Evolutionary conservation across 2,888 invertebrate species (phyloP).

Genomic region (Polydrusus pterygomalis): DNA sequence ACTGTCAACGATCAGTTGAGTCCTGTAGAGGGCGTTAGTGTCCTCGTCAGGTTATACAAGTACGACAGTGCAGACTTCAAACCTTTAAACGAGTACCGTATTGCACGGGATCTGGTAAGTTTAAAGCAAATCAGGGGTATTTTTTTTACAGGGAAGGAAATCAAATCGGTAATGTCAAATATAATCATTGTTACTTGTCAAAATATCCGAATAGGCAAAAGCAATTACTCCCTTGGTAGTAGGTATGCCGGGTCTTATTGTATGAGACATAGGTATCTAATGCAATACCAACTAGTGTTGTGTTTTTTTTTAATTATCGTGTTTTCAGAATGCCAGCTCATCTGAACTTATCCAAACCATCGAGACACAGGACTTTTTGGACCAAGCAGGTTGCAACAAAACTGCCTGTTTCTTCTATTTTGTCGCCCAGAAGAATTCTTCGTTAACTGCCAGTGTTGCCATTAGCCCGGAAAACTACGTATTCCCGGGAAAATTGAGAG

Average conservation of each 20-base stretch:
- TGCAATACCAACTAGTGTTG: no score
- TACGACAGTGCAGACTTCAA: conserved; percentile 46
- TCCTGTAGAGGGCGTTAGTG: conserved; percentile 69
- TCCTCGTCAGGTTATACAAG: conserved; percentile 75
- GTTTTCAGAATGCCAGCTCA: conserved; percentile 53
- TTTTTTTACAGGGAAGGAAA: no score
- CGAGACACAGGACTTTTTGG: conserved; percentile 65
- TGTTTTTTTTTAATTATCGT: no score
- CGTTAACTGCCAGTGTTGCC: conserved; percentile 28
- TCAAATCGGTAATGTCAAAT: no score
- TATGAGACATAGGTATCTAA: no score
- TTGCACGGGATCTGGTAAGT: conserved; percentile 34
- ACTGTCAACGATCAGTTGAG: conserved; percentile 77
- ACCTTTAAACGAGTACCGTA: conserved; percentile 38
- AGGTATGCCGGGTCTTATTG: no score
- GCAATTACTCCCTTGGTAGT: no score
- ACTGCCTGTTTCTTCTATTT: conserved; percentile 72
- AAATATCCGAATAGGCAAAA: no score
- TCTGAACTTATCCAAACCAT: conserved; percentile 59
- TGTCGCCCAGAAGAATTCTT: conserved; percentile 71
- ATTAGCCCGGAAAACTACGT: conserved; percentile 80
- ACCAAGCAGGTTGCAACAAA: conserved; percentile 67
- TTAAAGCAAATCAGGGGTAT: no score
- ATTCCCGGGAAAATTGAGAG: conserved; percentile 78
- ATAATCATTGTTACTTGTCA: no score